A percentile compares a stretch with the other conserved stretches of the same genome.
phyloP scores from a whole-genome alignment of 2,888 invertebrate genomes.

The Agonopterix subpropinquella region DNA sequence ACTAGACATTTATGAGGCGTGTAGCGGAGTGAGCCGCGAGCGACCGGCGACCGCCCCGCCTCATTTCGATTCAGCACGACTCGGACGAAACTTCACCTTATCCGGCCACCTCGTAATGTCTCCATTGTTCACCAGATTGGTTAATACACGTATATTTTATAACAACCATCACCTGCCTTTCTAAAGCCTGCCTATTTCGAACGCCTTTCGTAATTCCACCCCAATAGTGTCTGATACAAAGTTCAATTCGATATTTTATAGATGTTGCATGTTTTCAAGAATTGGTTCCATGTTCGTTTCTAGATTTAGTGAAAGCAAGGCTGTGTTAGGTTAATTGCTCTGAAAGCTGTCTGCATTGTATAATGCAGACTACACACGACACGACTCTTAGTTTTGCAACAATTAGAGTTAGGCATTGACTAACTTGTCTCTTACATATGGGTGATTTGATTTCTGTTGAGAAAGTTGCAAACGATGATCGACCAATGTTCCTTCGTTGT shows the following conservation, averaged over 20 bases:
- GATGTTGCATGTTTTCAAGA: neutral
- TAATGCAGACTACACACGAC: slow-evolving; percentile 37
- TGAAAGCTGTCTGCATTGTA: slow-evolving; percentile 27
- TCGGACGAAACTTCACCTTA: slow-evolving; percentile 58
- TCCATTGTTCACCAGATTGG: slow-evolving; percentile 63
- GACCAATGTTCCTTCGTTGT: too few species aligned
- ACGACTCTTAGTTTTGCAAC: slow-evolving; percentile 31
- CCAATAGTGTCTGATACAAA: neutral
- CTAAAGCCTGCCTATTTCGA: neutral
- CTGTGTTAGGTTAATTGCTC: slow-evolving; percentile 46
- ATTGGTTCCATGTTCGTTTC: slow-evolving; percentile 15
- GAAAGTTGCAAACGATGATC: too few species aligned
- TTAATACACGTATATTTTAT: slow-evolving; percentile 42
- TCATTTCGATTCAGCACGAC: slow-evolving; percentile 65
- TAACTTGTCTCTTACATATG: slow-evolving; percentile 4
- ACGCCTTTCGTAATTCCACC: neutral
- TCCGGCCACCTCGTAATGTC: slow-evolving; percentile 62
- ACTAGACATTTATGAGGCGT: slow-evolving; percentile 37
- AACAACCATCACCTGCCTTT: slow-evolving; percentile 13
- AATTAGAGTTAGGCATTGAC: slow-evolving; percentile 15
- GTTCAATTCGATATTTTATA: neutral
- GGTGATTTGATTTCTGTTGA: too few species aligned
- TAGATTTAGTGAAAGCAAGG: slow-evolving; percentile 42
- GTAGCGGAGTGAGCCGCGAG: slow-evolving; percentile 24
- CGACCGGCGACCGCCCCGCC: slow-evolving; percentile 21